A percentile compares a stretch with the other conserved stretches of the same genome.
These are phyloP conservation scores for Pycnonotus jocosus DNA, from an alignment of 2,113 vertebrate species.

Conservation along the genomic window DNA sequence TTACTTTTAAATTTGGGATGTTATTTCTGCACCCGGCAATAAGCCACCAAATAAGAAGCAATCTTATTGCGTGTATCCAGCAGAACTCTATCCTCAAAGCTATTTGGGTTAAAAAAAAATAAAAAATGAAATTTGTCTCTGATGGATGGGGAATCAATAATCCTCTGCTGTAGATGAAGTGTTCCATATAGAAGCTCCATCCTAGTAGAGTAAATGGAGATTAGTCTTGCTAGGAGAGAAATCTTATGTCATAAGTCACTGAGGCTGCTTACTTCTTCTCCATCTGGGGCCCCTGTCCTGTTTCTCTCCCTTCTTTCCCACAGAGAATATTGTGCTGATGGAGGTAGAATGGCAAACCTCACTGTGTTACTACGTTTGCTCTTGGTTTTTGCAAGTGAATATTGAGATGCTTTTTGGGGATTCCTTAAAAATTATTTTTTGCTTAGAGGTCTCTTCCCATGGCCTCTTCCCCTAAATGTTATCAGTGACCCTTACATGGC, in stretches of 20 bases:
- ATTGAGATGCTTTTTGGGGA: neutral
- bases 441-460: neutral
- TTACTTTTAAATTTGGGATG: slow-evolving; percentile 36
- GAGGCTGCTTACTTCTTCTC: neutral
- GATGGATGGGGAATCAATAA: slow-evolving; percentile 29
- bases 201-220: neutral
- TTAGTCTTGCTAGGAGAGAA: slow-evolving; percentile 9
- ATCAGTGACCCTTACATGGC: neutral
- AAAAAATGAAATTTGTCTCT: neutral
- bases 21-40: slow-evolving; percentile 18
- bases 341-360: neutral
- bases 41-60: slow-evolving; percentile 32
- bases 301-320: neutral
- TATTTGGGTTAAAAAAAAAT: neutral
- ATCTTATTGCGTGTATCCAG: neutral
- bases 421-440: neutral
- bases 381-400: neutral
- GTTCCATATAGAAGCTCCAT: slow-evolving; percentile 13
- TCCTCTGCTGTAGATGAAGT: neutral
- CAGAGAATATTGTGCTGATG: neutral
- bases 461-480: neutral
- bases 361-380: neutral
- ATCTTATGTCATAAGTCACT: neutral
- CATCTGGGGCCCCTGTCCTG: neutral
- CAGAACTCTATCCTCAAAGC: slow-evolving; percentile 10